Conservation (phyloP, 2,113 vertebrate species). For the Triplophysa rosa region DNA sequence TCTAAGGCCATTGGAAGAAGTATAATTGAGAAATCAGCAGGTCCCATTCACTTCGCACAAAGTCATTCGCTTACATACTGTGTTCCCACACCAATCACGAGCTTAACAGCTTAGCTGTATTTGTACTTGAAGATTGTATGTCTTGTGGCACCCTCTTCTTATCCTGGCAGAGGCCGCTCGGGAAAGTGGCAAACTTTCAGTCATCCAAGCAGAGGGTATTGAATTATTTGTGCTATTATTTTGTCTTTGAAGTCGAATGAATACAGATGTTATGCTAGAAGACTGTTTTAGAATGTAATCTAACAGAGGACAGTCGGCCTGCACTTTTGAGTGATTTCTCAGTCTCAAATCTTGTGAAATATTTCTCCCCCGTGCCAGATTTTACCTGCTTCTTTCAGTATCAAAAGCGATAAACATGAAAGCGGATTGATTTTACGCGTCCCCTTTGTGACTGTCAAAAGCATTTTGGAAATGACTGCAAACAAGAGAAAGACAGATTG, state of each 20-base stretch:
- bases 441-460: not conserved
- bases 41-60: conserved; percentile 67
- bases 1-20: conserved; percentile 64
- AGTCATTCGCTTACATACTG: conserved; percentile 78
- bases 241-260: conserved; percentile 61
- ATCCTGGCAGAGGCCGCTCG: conserved; percentile 64
- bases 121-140: conserved; percentile 79
- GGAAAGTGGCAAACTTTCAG: conserved; percentile 66
- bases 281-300: conserved; percentile 56
- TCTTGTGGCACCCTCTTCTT: conserved; percentile 68
- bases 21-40: conserved; percentile 80
- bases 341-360: conserved; percentile 7
- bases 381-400: conserved; percentile 16
- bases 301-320: conserved; percentile 42
- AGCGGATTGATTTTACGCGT: conserved; percentile 9
- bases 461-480: conserved; percentile 13
- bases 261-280: conserved; percentile 53
- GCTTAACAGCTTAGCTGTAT: conserved; percentile 77
- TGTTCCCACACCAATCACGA: conserved; percentile 77
- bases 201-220: conserved; percentile 60
- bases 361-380: not conserved
- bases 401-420: conserved; percentile 12
- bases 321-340: conserved; percentile 20
- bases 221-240: conserved; percentile 67
- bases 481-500: not conserved